A percentile compares a stretch with the other conserved stretches of the same genome.
phyloP scores from a whole-genome alignment of 2,113 vertebrate genomes.

The Argyrosomus japonicus region DNA sequence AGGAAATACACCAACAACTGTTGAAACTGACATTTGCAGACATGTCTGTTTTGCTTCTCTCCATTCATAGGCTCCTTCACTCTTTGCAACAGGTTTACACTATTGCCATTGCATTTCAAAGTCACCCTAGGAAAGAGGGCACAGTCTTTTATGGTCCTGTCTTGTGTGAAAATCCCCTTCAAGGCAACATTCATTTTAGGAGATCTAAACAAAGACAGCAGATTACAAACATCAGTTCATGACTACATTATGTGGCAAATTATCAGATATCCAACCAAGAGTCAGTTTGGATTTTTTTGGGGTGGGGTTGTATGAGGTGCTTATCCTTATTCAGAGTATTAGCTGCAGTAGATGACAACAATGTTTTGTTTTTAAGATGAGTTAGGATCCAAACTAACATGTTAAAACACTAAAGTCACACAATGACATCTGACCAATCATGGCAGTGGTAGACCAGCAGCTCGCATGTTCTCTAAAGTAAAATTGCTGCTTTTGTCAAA shows the following conservation, averaged over 20 bases:
- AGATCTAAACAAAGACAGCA: constrained; percentile 29
- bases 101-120: neutral
- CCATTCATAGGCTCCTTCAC: neutral
- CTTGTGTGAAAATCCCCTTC: neutral
- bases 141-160: neutral
- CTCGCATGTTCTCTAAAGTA: no score
- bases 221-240: neutral
- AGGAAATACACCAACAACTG: neutral
- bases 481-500: no score
- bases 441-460: no score
- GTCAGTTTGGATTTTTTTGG: no score
- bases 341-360: no score
- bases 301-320: no score
- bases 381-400: no score
- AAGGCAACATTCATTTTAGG: neutral
- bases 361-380: no score
- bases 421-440: no score
- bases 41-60: constrained; percentile 11
- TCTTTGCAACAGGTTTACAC: constrained; percentile 23
- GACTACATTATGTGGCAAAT: neutral
- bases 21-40: constrained; percentile 13
- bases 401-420: no score
- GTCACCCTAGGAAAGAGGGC: neutral
- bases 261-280: neutral
- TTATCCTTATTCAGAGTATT: no score